Evolutionary conservation across 1,140 invertebrate genomes (phyloP), one percentile per base, ranked within the genome.

Genomic region (Zaprionus lachaisei): DNA sequence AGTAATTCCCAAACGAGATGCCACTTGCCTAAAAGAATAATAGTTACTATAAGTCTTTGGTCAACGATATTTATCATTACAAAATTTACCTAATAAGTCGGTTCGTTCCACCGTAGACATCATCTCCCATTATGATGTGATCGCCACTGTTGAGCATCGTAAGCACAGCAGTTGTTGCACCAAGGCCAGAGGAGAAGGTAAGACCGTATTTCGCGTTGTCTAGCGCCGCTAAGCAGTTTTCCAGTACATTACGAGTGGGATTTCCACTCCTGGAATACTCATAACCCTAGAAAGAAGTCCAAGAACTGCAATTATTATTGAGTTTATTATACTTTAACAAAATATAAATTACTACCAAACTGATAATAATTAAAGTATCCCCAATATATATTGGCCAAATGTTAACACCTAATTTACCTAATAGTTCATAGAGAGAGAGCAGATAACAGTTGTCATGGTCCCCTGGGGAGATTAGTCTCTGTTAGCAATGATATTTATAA

Each of bases 221-320:
- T 22, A 99, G 90, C 3, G 97, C 95, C 24, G 99, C 98, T 20
- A 99, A 91, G 83, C 97, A 98, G 75, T 96, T 94, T 93, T 99
- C 98, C 56, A 99, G 94, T 56, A 96, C 96, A 80, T 97, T 95
- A 81, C 99, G 94, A 1, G 97, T 98, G 44, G 99, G 99, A 94
- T 99, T 99, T 17, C 98, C 98, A 93, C 97, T 97, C 92, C 99
- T 94, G 1, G 97, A 96, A 93, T 99, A 99, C 74, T 99, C 98
- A 93, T 94, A 99, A 28, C 96, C 96, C 97, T 98, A 15, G 7
- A 15, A 41, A n/a, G 4, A 41, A 41, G 4, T 41, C 5, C 0
- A 41, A n/a, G n/a, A 41, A 41, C 14, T 41, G 4, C 7, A 5
- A 41, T 41, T 15, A 15, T 15, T 41, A 41, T 41, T 41, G 0